phyloP scores from a whole-genome alignment of 2,113 vertebrate species.

The Mandrillus leucophaeus region DNA sequence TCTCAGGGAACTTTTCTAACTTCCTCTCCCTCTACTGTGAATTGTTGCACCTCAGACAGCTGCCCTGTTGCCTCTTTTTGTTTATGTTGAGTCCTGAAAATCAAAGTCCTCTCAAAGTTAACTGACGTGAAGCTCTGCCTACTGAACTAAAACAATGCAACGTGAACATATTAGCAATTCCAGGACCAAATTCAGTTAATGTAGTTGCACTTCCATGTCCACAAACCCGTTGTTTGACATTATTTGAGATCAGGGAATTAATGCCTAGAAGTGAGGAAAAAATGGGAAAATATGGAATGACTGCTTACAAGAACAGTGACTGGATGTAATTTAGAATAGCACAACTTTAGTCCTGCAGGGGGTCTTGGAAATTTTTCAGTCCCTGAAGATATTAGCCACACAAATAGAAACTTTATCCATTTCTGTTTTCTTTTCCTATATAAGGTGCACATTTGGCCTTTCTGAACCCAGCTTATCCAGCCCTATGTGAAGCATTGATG shows the following conservation, averaged over 20 bases:
- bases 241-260: neutral
- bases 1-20: neutral
- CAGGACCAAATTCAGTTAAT: neutral
- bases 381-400: neutral
- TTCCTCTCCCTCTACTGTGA: neutral
- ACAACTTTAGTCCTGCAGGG: neutral
- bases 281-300: neutral
- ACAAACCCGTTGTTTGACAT: neutral
- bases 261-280: neutral
- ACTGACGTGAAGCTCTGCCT: neutral
- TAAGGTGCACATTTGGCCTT: neutral
- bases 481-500: neutral
- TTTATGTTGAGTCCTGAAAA: neutral
- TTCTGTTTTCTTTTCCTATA: neutral
- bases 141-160: neutral
- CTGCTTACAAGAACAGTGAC: neutral
- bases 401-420: neutral
- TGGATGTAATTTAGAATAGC: neutral
- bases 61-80: neutral
- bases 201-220: neutral
- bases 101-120: conserved; percentile 15
- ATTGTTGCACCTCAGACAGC: neutral
- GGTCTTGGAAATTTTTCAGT: neutral
- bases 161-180: neutral
- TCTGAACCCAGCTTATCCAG: neutral